Evolutionary conservation across 1,140 invertebrate genomes (phyloP).

Genomic region (Planococcus citri): DNA sequence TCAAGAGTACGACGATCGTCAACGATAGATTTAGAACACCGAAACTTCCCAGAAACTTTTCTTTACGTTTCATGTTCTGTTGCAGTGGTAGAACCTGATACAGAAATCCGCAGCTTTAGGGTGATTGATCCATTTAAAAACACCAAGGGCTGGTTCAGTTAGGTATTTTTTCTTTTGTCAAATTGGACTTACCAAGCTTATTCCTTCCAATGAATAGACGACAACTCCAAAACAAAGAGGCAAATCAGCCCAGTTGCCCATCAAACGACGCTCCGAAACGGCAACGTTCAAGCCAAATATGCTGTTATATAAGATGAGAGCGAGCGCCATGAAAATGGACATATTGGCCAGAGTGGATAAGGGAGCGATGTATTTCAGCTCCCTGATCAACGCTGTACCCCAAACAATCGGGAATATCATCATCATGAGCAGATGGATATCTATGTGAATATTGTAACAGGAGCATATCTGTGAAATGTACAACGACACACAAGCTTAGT

Average conservation of each 20-base stretch:
- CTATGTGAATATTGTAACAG: conserved; percentile 41
- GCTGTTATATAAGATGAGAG: conserved; percentile 65
- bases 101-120: conserved; percentile 23
- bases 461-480: conserved; percentile 46
- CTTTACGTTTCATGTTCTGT: conserved; percentile 75
- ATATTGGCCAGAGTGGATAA: conserved; percentile 77
- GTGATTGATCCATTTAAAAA: neutral
- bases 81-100: conserved; percentile 55
- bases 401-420: conserved; percentile 56
- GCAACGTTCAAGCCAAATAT: conserved; percentile 25
- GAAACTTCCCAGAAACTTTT: conserved; percentile 61
- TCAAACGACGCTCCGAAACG: conserved; percentile 21
- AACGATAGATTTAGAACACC: conserved; percentile 81
- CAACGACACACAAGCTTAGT: conserved; percentile 7
- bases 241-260: conserved; percentile 44
- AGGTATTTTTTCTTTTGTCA: neutral
- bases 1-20: conserved; percentile 69
- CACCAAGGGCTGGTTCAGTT: no score
- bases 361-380: conserved; percentile 69
- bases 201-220: conserved; percentile 79
- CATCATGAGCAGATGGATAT: conserved; percentile 57
- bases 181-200: conserved; percentile 47
- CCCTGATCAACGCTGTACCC: conserved; percentile 59
- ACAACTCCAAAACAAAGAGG: conserved; percentile 79
- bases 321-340: conserved; percentile 54